Conservation (phyloP, 2,888 invertebrate species). For the Macrophya annulata region DNA sequence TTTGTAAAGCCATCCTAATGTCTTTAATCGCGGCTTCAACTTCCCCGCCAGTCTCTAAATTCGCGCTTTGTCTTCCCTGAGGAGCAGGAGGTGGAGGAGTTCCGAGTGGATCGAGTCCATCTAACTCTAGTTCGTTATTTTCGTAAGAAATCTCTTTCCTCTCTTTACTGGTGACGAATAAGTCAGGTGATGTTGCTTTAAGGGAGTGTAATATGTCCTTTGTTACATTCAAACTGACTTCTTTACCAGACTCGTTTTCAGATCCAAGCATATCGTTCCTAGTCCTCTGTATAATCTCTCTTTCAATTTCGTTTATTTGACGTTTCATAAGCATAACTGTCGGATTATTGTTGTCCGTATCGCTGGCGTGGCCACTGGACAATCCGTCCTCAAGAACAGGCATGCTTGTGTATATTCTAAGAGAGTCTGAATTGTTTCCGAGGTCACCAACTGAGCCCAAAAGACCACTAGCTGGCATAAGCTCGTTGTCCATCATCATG, state of each 20-base stretch:
- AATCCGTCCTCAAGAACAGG: constrained; percentile 96
- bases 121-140: constrained; percentile 82
- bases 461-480: constrained; percentile 76
- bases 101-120: constrained; percentile 87
- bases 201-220: constrained; percentile 75
- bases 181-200: constrained; percentile 75
- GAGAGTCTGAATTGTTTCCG: constrained; percentile 84
- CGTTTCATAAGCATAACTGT: constrained; percentile 85
- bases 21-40: constrained; percentile 90
- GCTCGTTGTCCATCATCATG: constrained; percentile 87
- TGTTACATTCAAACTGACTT: constrained; percentile 71
- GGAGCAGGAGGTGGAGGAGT: constrained; percentile 78
- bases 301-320: constrained; percentile 88
- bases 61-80: constrained; percentile 75
- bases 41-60: constrained; percentile 70
- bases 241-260: constrained; percentile 73
- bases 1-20: constrained; percentile 90
- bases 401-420: constrained; percentile 89
- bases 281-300: constrained; percentile 86
- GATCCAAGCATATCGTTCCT: constrained; percentile 75
- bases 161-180: constrained; percentile 76
- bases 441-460: constrained; percentile 81
- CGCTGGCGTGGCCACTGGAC: constrained; percentile 96
- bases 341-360: constrained; percentile 94
- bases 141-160: constrained; percentile 72